Conservation (phyloP, 2,888 invertebrate genomes). For the Drosophila nigricruria region DNA sequence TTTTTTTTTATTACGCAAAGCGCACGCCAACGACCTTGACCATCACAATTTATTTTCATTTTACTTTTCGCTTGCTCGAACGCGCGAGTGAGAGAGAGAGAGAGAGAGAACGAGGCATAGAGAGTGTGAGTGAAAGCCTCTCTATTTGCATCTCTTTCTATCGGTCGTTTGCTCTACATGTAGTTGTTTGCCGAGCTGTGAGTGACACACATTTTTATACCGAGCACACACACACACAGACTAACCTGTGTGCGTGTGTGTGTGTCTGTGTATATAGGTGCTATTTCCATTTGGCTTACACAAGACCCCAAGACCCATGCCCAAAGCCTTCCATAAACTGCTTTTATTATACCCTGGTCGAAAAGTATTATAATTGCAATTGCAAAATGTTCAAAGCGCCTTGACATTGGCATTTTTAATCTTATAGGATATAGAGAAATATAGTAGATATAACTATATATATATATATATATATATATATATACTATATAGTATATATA, state of each 20-base stretch:
- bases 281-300: constrained; percentile 47
- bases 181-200: constrained; percentile 25
- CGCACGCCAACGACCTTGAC: constrained; percentile 82
- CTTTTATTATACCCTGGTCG: constrained; percentile 36
- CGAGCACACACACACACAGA: not conserved
- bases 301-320: constrained; percentile 56
- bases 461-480: not conserved
- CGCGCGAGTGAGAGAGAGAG: not conserved
- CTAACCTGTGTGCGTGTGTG: not conserved
- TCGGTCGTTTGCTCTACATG: constrained; percentile 18
- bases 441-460: not conserved
- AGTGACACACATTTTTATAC: constrained; percentile 57
- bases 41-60: constrained; percentile 83
- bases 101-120: not conserved
- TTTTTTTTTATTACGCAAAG: constrained; percentile 68
- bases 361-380: constrained; percentile 13
- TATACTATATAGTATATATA: not conserved
- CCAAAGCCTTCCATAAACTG: constrained; percentile 17
- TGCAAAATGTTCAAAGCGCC: not conserved
- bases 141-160: constrained; percentile 12
- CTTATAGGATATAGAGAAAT: not conserved
- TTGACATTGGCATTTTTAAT: constrained; percentile 10
- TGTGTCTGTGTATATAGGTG: constrained; percentile 17
- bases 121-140: not conserved
- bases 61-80: constrained; percentile 60